Evolutionary conservation across 2,888 invertebrate genomes (phyloP), one percentile per base, ranked within the genome.

Genomic region (Notocelia uddmanniana): DNA sequence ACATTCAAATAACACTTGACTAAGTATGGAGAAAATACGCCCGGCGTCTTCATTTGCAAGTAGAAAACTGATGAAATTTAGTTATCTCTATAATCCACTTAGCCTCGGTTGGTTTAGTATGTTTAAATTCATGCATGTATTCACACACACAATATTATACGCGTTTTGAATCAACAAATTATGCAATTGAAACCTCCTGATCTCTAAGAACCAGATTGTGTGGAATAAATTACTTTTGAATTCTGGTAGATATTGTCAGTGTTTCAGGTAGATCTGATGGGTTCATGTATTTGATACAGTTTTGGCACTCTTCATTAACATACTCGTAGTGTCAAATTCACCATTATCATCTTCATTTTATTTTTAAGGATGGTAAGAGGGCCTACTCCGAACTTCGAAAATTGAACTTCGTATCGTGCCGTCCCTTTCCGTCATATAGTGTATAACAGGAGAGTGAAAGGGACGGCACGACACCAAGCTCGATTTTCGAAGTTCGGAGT

Each of bases 111-210:
- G 26, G 21, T 45, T 71, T 59, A 45, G 54, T 54, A 70, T 64
- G 48, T 52, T 59, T 54, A 54, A 67, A 71, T 71, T 71, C 54
- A 71, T 71, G 59, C 21, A 71, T 59, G 59, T 60, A 70, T 70
- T 52, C 58, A 52, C 52, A 26, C 31, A 50, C 45, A 58, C 45
- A 58, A 59, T 21, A 37, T 57, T 48, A 57, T 64, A 64, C 41
- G 58, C 63, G 60, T 69, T 45, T 31, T 60, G 54, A 71, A 71
- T 67, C 66, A 60, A 64, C 45, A 67, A 71, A 71, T 71, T 71
- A 71, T 67, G 60, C 60, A 71, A 71, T 67, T 67, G 59, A 71
- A 67, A 67, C 54, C 60, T 71, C 54, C 52, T 45, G 54, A 63
- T 64, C 50, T 64, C 63, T 48, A 34, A 64, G 64, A 59, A 71